Conservation (phyloP, 2,888 invertebrate species). For the Hartigia nigra region DNA sequence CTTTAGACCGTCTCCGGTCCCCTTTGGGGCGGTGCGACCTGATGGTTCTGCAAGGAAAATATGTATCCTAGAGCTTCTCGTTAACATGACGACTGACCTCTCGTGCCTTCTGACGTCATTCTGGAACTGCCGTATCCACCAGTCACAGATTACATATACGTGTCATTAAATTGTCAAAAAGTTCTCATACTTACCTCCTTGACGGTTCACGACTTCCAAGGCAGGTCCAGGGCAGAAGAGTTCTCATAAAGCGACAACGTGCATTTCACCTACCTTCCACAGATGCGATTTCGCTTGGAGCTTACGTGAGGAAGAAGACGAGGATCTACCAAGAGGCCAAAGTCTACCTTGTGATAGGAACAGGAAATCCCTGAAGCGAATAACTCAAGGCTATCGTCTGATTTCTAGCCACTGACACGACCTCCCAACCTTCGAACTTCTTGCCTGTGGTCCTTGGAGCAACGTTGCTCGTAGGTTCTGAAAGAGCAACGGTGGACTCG, state of each 20-base stretch:
- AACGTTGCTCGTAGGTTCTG: constrained; percentile 78
- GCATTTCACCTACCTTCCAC: not conserved
- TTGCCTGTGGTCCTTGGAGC: constrained; percentile 70
- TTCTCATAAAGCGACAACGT: not conserved
- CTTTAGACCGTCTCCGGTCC: constrained; percentile 65
- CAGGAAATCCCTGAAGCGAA: constrained; percentile 80
- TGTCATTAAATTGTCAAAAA: not conserved
- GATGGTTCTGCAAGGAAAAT: constrained; percentile 63
- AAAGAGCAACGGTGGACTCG: constrained; percentile 48
- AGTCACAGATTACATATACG: not conserved
- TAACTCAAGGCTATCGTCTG: constrained; percentile 72
- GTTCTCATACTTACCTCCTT: not conserved
- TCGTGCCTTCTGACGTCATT: not conserved
- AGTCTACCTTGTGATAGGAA: constrained; percentile 78
- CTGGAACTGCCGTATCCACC: not conserved
- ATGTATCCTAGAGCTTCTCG: not conserved
- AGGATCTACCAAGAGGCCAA: not conserved
- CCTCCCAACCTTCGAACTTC: constrained; percentile 67
- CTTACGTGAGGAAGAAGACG: not conserved
- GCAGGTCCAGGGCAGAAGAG: not conserved
- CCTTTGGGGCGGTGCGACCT: constrained; percentile 63
- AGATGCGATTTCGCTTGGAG: not conserved
- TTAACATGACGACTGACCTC: not conserved
- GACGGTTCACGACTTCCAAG: not conserved
- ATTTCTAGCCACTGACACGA: constrained; percentile 63